Percentiles rank a stretch among this genome's conserved stretches.
Evolutionary conservation across 2,113 vertebrate species (phyloP).

Genomic region (Apeltes quadracus): DNA sequence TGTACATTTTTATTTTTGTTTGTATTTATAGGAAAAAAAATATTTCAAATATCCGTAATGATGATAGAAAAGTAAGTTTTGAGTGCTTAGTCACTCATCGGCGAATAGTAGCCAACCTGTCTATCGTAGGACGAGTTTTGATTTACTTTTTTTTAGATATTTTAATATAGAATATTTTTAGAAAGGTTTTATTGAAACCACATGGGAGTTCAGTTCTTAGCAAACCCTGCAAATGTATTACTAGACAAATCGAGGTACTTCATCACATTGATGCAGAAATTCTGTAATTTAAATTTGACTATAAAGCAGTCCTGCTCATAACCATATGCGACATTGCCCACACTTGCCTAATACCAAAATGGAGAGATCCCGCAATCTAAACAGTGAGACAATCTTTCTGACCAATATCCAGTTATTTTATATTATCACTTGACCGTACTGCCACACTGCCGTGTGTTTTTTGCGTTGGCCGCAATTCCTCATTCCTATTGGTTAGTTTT

Average conservation of each 20-base stretch:
- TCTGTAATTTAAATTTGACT: slow-evolving; percentile 2
- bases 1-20: slow-evolving; percentile 12
- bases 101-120: neutral
- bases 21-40: slow-evolving; percentile 24
- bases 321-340: neutral
- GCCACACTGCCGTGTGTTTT: neutral
- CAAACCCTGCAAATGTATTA: slow-evolving; percentile 2
- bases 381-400: neutral
- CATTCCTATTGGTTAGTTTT: neutral
- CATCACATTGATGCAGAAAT: slow-evolving; percentile 52
- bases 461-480: neutral
- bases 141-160: neutral
- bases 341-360: neutral
- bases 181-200: neutral
- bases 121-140: neutral
- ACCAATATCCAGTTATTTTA: neutral
- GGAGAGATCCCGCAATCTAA: neutral
- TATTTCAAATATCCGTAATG: neutral
- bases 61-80: neutral
- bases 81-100: neutral
- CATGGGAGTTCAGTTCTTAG: neutral
- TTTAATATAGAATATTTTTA: slow-evolving; percentile 3
- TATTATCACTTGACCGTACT: neutral
- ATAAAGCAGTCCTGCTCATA: neutral
- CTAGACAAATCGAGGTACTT: slow-evolving; percentile 27